These are phyloP conservation scores for Oxytorus armatus DNA, from an alignment of 2,888 invertebrate species.

Conservation along the genomic window DNA sequence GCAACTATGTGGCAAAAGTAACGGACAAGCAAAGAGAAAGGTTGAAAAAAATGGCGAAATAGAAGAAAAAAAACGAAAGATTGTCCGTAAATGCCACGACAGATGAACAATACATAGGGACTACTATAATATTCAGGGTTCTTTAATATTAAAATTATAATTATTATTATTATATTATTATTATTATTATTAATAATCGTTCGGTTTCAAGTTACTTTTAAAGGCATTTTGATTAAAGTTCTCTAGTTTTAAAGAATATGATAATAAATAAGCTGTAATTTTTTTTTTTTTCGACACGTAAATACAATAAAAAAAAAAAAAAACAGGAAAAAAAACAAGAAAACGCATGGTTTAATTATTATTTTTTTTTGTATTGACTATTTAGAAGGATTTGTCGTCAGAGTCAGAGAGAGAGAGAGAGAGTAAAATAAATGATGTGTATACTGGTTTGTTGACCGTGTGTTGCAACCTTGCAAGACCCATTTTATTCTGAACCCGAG, in stretches of 20 bases:
- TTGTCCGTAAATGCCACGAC: conserved; percentile 52
- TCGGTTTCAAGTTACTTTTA: conserved; percentile 81
- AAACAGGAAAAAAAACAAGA: conserved; percentile 70
- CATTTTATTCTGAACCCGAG: conserved; percentile 25
- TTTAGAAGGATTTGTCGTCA: conserved; percentile 78
- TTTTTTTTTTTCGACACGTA: conserved; percentile 73
- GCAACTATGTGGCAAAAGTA: conserved; percentile 72
- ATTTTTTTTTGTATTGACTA: conserved; percentile 78
- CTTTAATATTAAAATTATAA: conserved; percentile 73
- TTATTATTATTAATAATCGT: conserved; percentile 74
- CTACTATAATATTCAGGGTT: conserved; percentile 80
- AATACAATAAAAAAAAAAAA: conserved; percentile 74
- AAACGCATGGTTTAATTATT: conserved; percentile 77
- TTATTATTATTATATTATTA: conserved; percentile 57
- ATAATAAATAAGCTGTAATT: conserved; percentile 79
- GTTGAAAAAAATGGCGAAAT: conserved; percentile 51
- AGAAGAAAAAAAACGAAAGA: conserved; percentile 14
- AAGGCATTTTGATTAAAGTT: conserved; percentile 80
- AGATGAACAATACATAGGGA: conserved; percentile 77
- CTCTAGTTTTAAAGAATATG: conserved; percentile 66
- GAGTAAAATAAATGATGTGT: conserved; percentile 80
- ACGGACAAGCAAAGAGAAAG: conserved; percentile 15
- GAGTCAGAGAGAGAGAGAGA: no score
- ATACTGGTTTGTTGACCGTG: conserved; percentile 81
- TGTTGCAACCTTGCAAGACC: conserved; percentile 78